phyloP scores from a whole-genome alignment of 2,888 invertebrate species.

The Pristionchus mayeri region DNA sequence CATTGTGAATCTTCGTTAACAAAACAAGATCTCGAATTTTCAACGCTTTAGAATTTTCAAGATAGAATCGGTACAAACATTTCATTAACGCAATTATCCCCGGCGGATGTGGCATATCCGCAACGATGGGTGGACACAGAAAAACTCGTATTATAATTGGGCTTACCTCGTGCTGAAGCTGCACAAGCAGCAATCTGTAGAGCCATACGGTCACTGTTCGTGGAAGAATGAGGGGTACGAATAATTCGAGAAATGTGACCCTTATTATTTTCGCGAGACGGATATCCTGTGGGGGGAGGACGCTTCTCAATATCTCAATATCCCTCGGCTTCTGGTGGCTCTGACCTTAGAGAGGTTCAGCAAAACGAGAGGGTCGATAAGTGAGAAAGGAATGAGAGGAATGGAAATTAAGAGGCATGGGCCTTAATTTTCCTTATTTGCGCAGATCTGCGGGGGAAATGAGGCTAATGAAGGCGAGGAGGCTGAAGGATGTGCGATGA shows the following conservation, averaged over 20 bases:
- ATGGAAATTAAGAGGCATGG: not conserved
- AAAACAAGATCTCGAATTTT: too few species aligned
- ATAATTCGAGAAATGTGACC: not conserved
- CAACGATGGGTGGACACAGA: too few species aligned
- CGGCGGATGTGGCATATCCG: too few species aligned
- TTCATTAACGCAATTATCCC: too few species aligned
- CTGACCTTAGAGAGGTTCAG: not conserved
- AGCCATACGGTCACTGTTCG: not conserved
- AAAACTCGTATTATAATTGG: too few species aligned
- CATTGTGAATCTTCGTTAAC: too few species aligned
- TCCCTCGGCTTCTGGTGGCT: too few species aligned
- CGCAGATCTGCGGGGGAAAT: not conserved
- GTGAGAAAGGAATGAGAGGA: not conserved
- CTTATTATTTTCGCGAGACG: not conserved
- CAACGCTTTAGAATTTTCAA: too few species aligned
- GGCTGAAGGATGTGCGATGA: too few species aligned
- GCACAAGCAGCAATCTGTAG: not conserved
- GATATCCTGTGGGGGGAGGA: not conserved
- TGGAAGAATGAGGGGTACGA: too few species aligned
- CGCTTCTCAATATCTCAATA: too few species aligned
- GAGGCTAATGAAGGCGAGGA: not conserved
- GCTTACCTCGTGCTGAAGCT: not conserved
- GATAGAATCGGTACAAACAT: too few species aligned
- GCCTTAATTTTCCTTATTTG: conserved; percentile 21
- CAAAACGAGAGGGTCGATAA: not conserved